Evolutionary conservation across 2,888 invertebrate genomes (phyloP), one percentile per base, ranked within the genome.

Genomic region (Eupelmus urozonus): DNA sequence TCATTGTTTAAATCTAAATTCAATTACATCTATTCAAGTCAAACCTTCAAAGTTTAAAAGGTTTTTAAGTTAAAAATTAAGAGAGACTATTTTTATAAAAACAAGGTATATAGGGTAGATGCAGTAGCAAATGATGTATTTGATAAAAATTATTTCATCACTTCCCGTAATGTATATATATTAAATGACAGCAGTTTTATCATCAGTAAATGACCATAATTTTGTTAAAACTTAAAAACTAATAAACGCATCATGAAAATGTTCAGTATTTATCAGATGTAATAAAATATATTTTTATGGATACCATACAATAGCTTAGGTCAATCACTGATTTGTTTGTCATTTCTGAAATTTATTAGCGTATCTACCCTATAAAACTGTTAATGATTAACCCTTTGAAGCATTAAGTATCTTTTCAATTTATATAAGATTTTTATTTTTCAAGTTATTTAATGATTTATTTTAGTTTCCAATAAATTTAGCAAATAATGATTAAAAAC

Each of bases 321-420:
- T 60, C 66, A 45, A 40, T 65, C 18, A 59, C 45, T 71, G 27
- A 42, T 60, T 34, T 65, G 51, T 40, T 51, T 40, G 45, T 20
- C 40, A 72, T 51, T 66, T 65, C 42, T 74, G 71, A 53, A 53
- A 67, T 29, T 29, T 55, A 60, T 45, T n/a, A 23, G 60, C 66
- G 23, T 34, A 62, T 74, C 74, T 78, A 78, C 49, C 40, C 67
- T 78, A 63, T 29, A 73, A 67, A 63, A 66, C 13, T 40, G 34
- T 4, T 13, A 11, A 42, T 20, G n/a, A 72, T 67, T 67, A 77
- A 77, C 72, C 72, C 67, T 72, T 71, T 63, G 9, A 76, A 76
- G 63, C 59, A 60, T 16, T n/a, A 69, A 57, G 13, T 23, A 69
- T 40, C n/a, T 57, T 23, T 27, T 55, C 20, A 27, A n/a, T 49